Base-by-base conservation (phyloP, 2,888 invertebrate genomes). In the Mamestra brassicae region DNA sequence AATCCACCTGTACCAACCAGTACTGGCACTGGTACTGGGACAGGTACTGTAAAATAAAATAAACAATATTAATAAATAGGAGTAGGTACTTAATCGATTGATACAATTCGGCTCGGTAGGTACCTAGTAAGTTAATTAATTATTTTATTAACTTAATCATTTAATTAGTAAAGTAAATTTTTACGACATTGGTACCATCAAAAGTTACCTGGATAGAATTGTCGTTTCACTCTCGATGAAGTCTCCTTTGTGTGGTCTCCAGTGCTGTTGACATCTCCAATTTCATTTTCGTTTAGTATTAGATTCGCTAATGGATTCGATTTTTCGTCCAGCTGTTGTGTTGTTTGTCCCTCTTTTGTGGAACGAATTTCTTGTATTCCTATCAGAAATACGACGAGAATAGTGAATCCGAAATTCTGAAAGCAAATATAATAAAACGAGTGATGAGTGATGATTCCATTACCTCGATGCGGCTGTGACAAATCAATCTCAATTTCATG, bases 201-300 rank as follows among this genome's bases (percentile, higher is more conserved):
- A 67, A 26, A 26, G 11, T 4, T 69, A 72, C 55, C 50, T 76
- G 3, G 34, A 81, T 75, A 82, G 73, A 86, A 90, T 78, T 93
- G 92, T 73, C 93, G 87, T 85, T 92, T 93, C 68, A 89, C 87
- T 86, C 93, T 89, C 45, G 87, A 87, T 71, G 85, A 78, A 73
- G 80, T 71, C 71, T 81, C 82, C 36, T 85, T 77, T 80, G 83
- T 86, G 65, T 67, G 74, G 72, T 80, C 75, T 69, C 66, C 81
- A 64, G 83, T 87, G 82, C 71, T 66, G 72, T 60, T 85, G 85
- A 81, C 80, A 80, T 85, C 76, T 76, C 78, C 83, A 79, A 84
- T 81, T 85, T 77, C 87, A 82, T 88, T 89, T 87, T 87, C 85
- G 81, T 90, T 88, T 66, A 89, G 76, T 81, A 89, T 87, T 74